Percentiles rank a stretch among this genome's conserved stretches.
phyloP scores from a whole-genome alignment of 1,140 invertebrate species.

The Lasioglossum baleicum region DNA sequence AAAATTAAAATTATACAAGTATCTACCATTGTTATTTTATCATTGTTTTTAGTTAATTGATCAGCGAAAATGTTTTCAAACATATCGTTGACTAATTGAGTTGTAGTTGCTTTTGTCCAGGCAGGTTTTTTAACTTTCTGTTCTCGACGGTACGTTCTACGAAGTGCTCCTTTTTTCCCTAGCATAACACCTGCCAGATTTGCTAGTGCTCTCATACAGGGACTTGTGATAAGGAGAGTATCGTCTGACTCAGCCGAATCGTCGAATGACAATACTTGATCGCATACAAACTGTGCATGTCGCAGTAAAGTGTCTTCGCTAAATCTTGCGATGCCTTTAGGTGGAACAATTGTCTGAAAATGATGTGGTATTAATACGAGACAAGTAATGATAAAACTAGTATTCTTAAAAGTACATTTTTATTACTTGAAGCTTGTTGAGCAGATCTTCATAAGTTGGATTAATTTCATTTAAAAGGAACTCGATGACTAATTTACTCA shows the following conservation, averaged over 20 bases:
- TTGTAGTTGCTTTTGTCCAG: constrained; percentile 90
- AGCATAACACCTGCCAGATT: constrained; percentile 89
- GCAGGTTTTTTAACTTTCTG: constrained; percentile 77
- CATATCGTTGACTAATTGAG: constrained; percentile 88
- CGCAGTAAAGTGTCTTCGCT: constrained; percentile 89
- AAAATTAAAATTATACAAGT: not conserved
- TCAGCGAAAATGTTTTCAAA: constrained; percentile 91
- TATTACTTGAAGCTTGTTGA: constrained; percentile 83
- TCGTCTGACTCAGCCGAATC: constrained; percentile 83
- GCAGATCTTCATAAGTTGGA: constrained; percentile 89
- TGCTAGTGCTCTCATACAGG: constrained; percentile 89
- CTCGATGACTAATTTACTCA: constrained; percentile 91
- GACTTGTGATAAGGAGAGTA: constrained; percentile 84
- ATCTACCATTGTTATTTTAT: constrained; percentile 78
- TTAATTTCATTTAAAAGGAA: constrained; percentile 86
- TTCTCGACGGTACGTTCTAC: constrained; percentile 80
- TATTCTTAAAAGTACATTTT: not conserved
- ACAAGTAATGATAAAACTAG: not conserved
- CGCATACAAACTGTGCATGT: constrained; percentile 92
- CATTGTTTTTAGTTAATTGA: constrained; percentile 84
- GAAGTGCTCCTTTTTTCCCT: constrained; percentile 82
- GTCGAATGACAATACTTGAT: constrained; percentile 91
- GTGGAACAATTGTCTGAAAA: constrained; percentile 81
- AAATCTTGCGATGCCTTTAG: constrained; percentile 82
- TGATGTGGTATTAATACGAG: constrained; percentile 18